A percentile compares a stretch with the other conserved stretches of the same genome.
Evolutionary conservation across 2,113 vertebrate species (phyloP).

Genomic region (Balaeniceps rex): DNA sequence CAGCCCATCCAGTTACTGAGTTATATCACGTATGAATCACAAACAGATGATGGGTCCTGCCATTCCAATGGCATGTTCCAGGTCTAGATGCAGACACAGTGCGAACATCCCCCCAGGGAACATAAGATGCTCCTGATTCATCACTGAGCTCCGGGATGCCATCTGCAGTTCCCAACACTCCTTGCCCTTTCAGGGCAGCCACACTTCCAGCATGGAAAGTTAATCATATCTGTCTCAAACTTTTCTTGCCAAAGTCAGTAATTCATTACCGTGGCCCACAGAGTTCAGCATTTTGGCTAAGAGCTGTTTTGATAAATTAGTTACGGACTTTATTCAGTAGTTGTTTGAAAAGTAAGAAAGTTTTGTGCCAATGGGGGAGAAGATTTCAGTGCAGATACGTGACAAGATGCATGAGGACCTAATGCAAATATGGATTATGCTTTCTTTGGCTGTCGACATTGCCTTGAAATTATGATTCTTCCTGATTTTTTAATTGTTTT

Average conservation of each 20-base stretch:
- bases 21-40: slow-evolving; percentile 16
- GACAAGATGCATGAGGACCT: slow-evolving; percentile 1
- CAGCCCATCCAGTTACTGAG: slow-evolving; percentile 40
- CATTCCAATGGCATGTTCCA: slow-evolving; percentile 33
- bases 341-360: not conserved
- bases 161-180: slow-evolving; percentile 63
- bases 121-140: not conserved
- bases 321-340: not conserved
- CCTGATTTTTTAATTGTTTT: not conserved
- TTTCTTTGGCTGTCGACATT: not conserved
- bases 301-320: not conserved
- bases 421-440: not conserved
- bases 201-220: slow-evolving; percentile 1
- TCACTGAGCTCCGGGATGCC: not conserved
- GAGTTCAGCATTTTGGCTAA: not conserved
- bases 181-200: slow-evolving; percentile 59
- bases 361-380: not conserved
- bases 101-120: slow-evolving; percentile 57
- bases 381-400: not conserved
- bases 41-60: slow-evolving; percentile 45
- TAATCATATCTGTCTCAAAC: slow-evolving; percentile 30
- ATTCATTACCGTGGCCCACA: not conserved
- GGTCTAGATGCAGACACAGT: slow-evolving; percentile 45
- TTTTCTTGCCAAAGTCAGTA: not conserved
- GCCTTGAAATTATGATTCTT: not conserved